Conservation (phyloP, 2,888 invertebrate genomes). For the Torymus tubicola region DNA sequence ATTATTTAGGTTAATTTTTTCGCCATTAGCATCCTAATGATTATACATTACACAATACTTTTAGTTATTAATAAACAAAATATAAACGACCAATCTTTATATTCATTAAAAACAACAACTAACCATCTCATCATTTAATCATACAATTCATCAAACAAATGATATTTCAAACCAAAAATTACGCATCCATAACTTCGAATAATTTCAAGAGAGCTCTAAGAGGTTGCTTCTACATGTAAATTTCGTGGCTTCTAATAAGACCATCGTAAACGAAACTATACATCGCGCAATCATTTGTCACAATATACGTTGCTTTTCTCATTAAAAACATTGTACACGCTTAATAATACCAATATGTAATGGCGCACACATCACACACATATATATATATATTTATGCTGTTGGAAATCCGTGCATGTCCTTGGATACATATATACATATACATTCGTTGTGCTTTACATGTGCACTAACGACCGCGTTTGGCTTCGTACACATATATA, state of each 20-base stretch:
- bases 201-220: conserved; percentile 29
- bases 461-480: conserved; percentile 47
- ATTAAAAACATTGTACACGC: conserved; percentile 39
- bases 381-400: conserved; percentile 18
- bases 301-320: conserved; percentile 38
- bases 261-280: conserved; percentile 1
- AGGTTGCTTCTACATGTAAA: conserved; percentile 29
- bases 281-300: conserved; percentile 36
- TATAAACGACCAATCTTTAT: no score
- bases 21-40: not conserved
- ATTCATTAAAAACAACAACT: no score
- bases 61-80: no score
- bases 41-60: no score
- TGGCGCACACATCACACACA: not conserved
- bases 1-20: not conserved
- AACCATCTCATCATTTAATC: no score
- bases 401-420: conserved; percentile 26
- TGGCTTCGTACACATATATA: not conserved
- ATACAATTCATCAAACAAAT: no score
- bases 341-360: conserved; percentile 33
- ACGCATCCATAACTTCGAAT: no score
- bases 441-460: conserved; percentile 48
- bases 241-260: conserved; percentile 23
- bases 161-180: no score
- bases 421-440: conserved; percentile 21